Percentiles rank a stretch among this genome's conserved stretches.
phyloP scores from a whole-genome alignment of 2,113 vertebrate genomes.

The Elephantulus edwardii region DNA sequence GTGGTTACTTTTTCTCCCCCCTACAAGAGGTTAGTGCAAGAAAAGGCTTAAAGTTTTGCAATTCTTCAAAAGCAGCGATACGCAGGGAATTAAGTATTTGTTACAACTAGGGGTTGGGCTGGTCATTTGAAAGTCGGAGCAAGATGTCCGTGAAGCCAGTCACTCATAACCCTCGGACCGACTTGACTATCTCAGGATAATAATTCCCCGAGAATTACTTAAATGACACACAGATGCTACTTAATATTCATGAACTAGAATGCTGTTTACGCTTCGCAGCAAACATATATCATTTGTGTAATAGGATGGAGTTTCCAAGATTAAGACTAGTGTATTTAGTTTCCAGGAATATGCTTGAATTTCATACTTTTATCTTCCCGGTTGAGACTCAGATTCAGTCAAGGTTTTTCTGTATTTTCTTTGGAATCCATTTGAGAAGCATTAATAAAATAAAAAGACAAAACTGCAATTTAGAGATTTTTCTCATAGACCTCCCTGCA shows the following conservation, averaged over 20 bases:
- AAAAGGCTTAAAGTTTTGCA: neutral
- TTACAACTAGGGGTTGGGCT: neutral
- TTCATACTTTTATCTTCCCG: constrained; percentile 14
- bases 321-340: constrained; percentile 16
- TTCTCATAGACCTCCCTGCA: constrained; percentile 15
- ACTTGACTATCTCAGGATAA: constrained; percentile 35
- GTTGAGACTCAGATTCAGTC: neutral
- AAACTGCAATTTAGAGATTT: constrained; percentile 10
- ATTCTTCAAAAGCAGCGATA: neutral
- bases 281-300: constrained; percentile 58
- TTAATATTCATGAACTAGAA: constrained; percentile 57
- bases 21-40: neutral
- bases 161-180: neutral
- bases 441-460: constrained; percentile 57
- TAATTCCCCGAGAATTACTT: constrained; percentile 54
- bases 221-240: constrained; percentile 36
- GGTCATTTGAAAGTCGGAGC: neutral
- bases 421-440: constrained; percentile 9
- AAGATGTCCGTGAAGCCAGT: neutral
- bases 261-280: constrained; percentile 22
- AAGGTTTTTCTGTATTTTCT: constrained; percentile 37
- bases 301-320: constrained; percentile 37
- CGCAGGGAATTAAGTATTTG: neutral
- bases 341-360: constrained; percentile 18
- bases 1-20: too few relatives aligned